Evolutionary conservation across 2,113 vertebrate species (phyloP).

Genomic region (Eretmodus cyanostictus): DNA sequence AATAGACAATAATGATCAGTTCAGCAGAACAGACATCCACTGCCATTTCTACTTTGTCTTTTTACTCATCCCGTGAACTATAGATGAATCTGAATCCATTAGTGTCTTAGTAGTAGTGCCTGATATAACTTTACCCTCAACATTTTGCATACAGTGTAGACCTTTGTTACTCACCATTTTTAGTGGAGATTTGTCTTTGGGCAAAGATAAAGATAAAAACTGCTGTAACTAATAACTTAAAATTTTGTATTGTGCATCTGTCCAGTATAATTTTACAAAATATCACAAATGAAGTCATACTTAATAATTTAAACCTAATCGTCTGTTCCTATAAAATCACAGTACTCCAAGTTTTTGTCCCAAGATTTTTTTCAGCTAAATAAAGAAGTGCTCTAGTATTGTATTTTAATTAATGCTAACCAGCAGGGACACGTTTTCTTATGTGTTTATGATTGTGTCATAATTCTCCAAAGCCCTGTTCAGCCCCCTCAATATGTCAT

Average conservation of each 20-base stretch:
- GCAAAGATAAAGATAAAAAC: not conserved
- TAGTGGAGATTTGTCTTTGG: not conserved
- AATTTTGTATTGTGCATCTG: not conserved
- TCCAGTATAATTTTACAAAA: not conserved
- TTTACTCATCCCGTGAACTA: not conserved
- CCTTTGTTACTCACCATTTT: not conserved
- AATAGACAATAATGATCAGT: not conserved
- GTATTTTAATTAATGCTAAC: slow-evolving; percentile 39
- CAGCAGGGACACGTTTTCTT: slow-evolving; percentile 39
- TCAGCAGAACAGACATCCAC: not conserved
- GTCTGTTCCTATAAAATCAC: not conserved
- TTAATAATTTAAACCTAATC: not conserved
- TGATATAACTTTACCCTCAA: not conserved
- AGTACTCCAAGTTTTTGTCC: not conserved
- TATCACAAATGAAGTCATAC: not conserved
- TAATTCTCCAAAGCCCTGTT: slow-evolving; percentile 35
- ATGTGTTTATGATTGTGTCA: slow-evolving; percentile 39
- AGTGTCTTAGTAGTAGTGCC: not conserved
- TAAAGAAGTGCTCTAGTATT: not conserved
- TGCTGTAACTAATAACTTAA: not conserved
- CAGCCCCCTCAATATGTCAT: slow-evolving; percentile 39
- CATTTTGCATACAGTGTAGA: not conserved
- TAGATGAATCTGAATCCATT: not conserved
- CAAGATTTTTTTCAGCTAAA: not conserved
- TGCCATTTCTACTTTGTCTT: not conserved